phyloP scores from a whole-genome alignment of 92 coral and sea anemone genomes.

The Epizoanthus illoricatus region DNA sequence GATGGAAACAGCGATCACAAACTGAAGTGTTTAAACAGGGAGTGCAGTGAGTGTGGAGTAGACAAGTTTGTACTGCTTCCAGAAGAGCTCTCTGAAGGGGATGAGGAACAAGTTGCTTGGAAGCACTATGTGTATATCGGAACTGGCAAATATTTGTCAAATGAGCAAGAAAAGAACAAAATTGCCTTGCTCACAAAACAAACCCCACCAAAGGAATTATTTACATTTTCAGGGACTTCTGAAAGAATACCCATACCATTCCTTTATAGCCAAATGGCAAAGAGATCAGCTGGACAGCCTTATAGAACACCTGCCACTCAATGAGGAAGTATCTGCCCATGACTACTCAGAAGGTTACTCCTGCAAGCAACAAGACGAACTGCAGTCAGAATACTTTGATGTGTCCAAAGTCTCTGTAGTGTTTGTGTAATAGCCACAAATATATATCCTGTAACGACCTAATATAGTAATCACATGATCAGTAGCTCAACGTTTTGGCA shows the following conservation, averaged over 20 bases:
- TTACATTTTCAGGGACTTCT: constrained; percentile 46
- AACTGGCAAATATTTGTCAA: constrained; percentile 55
- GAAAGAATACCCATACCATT: constrained; percentile 47
- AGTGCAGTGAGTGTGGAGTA: constrained; percentile 58
- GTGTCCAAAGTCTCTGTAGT: constrained; percentile 51
- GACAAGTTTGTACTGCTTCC: constrained; percentile 52
- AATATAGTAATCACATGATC: no score
- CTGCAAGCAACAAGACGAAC: constrained; percentile 60
- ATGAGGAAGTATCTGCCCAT: constrained; percentile 44
- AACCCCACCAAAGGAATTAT: constrained; percentile 41
- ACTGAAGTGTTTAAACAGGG: constrained; percentile 52
- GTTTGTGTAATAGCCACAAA: no score
- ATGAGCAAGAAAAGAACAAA: constrained; percentile 60
- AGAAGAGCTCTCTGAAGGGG: constrained; percentile 39
- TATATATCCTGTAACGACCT: no score
- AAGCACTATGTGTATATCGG: constrained; percentile 43
- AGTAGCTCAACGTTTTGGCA: no score
- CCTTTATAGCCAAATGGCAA: constrained; percentile 66
- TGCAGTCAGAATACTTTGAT: constrained; percentile 60
- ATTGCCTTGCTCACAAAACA: constrained; percentile 45
- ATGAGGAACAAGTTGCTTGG: constrained; percentile 35
- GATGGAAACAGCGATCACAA: constrained; percentile 40
- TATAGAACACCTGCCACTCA: constrained; percentile 52
- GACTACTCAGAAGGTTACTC: constrained; percentile 50
- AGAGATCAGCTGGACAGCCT: constrained; percentile 55